Conservation (phyloP, 1,140 invertebrate species). For the Dendrolimus punctatus region DNA sequence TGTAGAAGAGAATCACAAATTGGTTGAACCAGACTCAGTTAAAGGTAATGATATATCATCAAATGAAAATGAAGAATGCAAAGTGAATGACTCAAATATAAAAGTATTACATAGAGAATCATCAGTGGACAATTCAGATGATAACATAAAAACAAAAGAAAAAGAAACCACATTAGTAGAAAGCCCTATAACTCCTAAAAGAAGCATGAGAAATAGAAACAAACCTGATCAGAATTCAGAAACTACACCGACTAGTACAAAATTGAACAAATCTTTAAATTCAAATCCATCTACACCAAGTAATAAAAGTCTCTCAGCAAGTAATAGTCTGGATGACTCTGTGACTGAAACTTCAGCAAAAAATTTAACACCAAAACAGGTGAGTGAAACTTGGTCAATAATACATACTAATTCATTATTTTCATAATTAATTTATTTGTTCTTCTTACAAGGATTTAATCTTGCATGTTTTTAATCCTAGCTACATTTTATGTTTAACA, state of each 20-base stretch:
- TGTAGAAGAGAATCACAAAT: background rate
- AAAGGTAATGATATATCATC: conserved; percentile 1
- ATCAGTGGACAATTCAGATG: no score
- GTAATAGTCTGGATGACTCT: conserved; percentile 39
- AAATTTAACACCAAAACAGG: conserved; percentile 54
- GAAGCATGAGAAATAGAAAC: conserved; percentile 23
- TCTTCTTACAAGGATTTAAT: no score
- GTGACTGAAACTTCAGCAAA: conserved; percentile 31
- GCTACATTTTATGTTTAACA: no score
- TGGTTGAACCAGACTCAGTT: background rate
- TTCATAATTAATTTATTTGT: no score
- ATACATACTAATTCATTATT: background rate
- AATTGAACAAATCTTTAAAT: conserved; percentile 27
- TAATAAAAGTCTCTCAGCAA: conserved; percentile 31
- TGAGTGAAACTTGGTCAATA: conserved; percentile 13
- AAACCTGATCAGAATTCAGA: conserved; percentile 23
- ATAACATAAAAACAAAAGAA: background rate
- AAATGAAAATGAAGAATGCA: background rate
- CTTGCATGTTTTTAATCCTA: no score
- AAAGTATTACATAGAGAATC: background rate
- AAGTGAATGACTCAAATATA: background rate
- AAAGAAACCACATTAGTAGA: background rate
- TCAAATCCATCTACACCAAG: conserved; percentile 34
- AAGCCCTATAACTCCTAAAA: conserved; percentile 15
- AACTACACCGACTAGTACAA: conserved; percentile 25